Evolutionary conservation across 2,113 vertebrate genomes (phyloP).

Genomic region (Cariama cristata): DNA sequence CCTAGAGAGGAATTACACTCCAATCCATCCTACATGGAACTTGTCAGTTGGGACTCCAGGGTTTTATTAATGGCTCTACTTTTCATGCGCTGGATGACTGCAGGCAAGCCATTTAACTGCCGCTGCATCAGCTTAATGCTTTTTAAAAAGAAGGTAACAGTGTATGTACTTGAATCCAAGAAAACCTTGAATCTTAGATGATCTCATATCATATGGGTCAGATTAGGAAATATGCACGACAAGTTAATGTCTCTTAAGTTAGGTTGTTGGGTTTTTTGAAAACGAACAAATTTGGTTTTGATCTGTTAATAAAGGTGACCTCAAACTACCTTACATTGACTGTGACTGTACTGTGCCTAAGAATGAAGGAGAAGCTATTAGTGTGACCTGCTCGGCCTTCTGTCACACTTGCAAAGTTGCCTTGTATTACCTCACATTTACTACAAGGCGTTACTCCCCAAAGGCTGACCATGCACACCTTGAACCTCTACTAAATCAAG

Average conservation of each 20-base stretch:
- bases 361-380: background rate
- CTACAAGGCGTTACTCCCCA: background rate
- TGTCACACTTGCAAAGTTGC: background rate
- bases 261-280: background rate
- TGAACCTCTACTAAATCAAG: background rate
- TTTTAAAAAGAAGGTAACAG: background rate
- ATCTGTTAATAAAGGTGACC: background rate
- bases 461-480: background rate
- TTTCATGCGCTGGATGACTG: background rate
- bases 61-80: slow-evolving; percentile 20
- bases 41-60: slow-evolving; percentile 1
- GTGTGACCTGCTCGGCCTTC: background rate
- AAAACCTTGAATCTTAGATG: background rate
- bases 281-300: background rate
- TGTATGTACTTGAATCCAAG: background rate
- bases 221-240: background rate
- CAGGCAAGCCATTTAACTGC: slow-evolving; percentile 28
- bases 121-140: slow-evolving; percentile 18
- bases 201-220: background rate
- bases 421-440: background rate
- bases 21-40: background rate
- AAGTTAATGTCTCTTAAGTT: background rate
- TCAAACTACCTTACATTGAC: background rate
- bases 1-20: background rate
- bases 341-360: background rate